Evolutionary conservation across 1,140 invertebrate species (phyloP).

Genomic region (Diorhabda elongata): DNA sequence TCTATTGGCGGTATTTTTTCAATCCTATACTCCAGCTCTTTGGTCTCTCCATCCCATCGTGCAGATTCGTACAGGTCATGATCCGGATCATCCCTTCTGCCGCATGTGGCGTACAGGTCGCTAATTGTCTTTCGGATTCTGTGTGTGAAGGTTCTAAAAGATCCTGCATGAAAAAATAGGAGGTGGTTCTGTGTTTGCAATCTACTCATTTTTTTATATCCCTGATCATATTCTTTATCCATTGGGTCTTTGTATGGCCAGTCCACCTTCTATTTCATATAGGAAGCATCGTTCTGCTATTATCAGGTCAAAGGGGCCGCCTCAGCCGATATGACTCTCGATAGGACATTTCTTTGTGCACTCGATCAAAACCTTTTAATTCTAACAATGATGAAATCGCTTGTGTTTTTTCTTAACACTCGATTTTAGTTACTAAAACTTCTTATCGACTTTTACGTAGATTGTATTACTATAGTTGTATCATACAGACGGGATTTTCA

Average conservation of each 20-base stretch:
- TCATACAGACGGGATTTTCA: no score
- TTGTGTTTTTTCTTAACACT: no score
- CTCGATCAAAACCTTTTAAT: no score
- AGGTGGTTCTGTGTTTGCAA: conserved; percentile 7
- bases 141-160: conserved; percentile 17
- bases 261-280: no score
- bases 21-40: background rate
- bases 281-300: no score
- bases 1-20: background rate
- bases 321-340: no score
- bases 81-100: conserved; percentile 12
- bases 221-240: conserved; percentile 15
- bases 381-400: no score
- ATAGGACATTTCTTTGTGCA: no score
- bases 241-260: background rate
- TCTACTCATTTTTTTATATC: conserved; percentile 11
- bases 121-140: conserved; percentile 15
- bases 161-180: conserved; percentile 18
- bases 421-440: no score
- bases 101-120: conserved; percentile 17
- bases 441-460: no score
- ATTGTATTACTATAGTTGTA: no score
- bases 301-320: no score
- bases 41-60: conserved; percentile 9
- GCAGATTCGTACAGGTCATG: conserved; percentile 10